These are phyloP conservation scores for Rotaria macrura DNA, from an alignment of 2,888 invertebrate genomes.

Conservation along the genomic window DNA sequence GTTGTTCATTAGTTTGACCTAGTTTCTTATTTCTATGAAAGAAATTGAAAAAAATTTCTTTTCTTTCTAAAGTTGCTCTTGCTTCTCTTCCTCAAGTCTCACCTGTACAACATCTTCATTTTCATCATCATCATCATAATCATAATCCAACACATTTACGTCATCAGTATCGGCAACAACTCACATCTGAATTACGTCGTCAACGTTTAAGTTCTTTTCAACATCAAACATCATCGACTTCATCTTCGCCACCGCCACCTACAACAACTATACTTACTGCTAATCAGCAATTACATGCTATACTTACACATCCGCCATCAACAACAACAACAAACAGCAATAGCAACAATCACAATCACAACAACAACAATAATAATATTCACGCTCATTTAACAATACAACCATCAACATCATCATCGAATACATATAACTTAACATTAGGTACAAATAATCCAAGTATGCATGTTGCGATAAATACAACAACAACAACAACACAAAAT, in stretches of 20 bases:
- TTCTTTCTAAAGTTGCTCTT: not conserved
- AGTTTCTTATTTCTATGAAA: too few relatives aligned
- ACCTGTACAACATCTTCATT: not conserved
- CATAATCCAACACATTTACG: not conserved
- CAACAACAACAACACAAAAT: not conserved
- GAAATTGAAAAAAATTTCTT: too few relatives aligned
- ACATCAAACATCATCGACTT: not conserved
- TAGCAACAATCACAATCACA: not conserved
- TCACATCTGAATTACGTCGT: not conserved
- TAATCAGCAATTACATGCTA: not conserved
- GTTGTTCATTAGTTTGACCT: not conserved
- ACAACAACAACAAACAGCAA: not conserved
- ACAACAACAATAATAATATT: not conserved
- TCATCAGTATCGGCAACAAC: not conserved
- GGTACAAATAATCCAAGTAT: constrained; percentile 5
- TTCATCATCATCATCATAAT: not conserved
- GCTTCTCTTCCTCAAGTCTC: not conserved
- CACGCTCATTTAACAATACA: not conserved
- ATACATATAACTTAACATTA: constrained; percentile 15
- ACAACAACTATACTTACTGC: not conserved
- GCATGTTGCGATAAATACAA: not conserved
- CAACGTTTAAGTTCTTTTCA: constrained; percentile 12
- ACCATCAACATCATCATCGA: not conserved
- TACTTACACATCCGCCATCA: not conserved
- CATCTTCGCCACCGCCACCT: not conserved